These are phyloP conservation scores for Syngnathus acus DNA, from an alignment of 2,797 vertebrate genomes.

Conservation along the genomic window DNA sequence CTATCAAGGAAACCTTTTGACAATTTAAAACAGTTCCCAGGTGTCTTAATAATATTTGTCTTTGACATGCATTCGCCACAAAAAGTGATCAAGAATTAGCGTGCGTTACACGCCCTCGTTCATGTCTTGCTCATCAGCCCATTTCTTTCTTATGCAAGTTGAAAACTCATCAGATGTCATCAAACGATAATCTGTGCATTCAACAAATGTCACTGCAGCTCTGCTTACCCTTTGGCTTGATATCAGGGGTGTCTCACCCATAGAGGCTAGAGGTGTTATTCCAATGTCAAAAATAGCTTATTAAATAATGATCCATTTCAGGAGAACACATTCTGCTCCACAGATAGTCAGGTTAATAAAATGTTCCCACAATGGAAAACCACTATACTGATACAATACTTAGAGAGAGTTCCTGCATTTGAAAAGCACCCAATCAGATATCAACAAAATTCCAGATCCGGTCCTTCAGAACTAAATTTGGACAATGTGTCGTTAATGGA, in stretches of 20 bases:
- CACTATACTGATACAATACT: too few species aligned
- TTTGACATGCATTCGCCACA: neutral
- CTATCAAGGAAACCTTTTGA: conserved; percentile 12
- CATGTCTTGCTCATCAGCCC: neutral
- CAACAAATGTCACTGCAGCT: neutral
- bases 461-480: neutral
- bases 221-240: neutral
- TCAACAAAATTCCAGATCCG: too few species aligned
- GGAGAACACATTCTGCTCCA: too few species aligned
- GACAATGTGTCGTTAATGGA: neutral
- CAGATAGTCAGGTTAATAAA: too few species aligned
- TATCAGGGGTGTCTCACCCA: neutral
- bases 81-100: neutral
- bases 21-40: neutral
- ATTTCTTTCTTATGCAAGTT: neutral
- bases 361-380: too few species aligned
- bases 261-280: neutral
- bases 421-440: neutral
- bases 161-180: neutral
- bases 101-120: neutral
- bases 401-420: neutral
- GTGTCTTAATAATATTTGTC: neutral
- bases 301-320: too few species aligned
- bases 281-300: neutral
- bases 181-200: neutral